Conservation (phyloP, 1,140 invertebrate genomes). For the Brachionus asplanchnoidis region DNA sequence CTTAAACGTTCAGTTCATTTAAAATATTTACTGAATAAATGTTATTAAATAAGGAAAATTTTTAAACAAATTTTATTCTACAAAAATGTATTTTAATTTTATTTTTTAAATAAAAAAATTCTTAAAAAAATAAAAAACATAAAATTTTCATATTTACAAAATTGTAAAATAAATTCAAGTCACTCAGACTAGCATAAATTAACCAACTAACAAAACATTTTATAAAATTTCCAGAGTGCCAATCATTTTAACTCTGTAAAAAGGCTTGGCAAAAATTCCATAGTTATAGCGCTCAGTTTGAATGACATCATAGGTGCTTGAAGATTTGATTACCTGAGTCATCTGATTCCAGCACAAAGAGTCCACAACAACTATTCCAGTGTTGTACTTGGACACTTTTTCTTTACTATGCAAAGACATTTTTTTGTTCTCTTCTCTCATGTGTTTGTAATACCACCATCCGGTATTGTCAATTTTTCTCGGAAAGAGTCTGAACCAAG, state of each 20-base stretch:
- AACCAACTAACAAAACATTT: neutral
- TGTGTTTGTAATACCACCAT: constrained; percentile 25
- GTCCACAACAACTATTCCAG: neutral
- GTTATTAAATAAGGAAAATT: too few species aligned
- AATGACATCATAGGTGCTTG: neutral
- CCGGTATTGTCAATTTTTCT: constrained; percentile 27
- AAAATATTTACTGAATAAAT: too few species aligned
- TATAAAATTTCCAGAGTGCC: constrained; percentile 15
- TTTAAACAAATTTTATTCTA: neutral
- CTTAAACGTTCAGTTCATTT: too few species aligned
- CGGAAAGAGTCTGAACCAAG: constrained; percentile 32
- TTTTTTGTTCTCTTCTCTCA: constrained; percentile 5
- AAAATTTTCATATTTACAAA: neutral
- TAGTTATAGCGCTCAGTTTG: constrained; percentile 11
- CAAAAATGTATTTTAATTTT: neutral
- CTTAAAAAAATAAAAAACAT: neutral
- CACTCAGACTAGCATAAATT: neutral
- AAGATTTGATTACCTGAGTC: constrained; percentile 3
- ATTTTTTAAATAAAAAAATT: neutral
- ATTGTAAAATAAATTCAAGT: neutral
- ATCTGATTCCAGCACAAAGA: neutral
- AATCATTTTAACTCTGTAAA: constrained; percentile 11
- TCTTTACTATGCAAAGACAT: constrained; percentile 23
- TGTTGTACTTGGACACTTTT: neutral
- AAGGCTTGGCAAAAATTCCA: neutral